Percentiles rank a stretch among this genome's conserved stretches.
These are phyloP conservation scores for Ameiurus melas DNA, from an alignment of 2,113 vertebrate genomes.

Conservation along the genomic window DNA sequence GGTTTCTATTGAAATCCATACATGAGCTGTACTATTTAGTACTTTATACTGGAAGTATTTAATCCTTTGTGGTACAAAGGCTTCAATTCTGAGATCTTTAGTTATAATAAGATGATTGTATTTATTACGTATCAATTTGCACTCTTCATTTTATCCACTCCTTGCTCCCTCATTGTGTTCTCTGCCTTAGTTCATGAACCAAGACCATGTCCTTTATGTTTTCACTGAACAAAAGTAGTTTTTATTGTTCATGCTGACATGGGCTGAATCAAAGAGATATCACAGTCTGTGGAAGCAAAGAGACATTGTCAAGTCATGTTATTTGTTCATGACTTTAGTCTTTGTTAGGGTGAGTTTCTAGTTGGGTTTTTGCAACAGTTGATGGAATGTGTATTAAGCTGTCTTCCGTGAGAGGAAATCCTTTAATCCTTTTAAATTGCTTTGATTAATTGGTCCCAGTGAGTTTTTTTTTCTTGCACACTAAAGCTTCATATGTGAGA, in stretches of 20 bases:
- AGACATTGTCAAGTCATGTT: not conserved
- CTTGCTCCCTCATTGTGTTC: not conserved
- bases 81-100: not conserved
- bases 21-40: not conserved
- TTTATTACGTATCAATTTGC: not conserved
- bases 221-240: not conserved
- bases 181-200: not conserved
- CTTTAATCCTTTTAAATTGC: constrained; percentile 35
- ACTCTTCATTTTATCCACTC: not conserved
- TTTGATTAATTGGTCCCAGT: constrained; percentile 21
- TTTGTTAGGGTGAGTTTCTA: constrained; percentile 1
- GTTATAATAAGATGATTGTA: not conserved
- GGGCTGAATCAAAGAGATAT: not conserved
- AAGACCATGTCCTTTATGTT: not conserved
- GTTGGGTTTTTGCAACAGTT: not conserved
- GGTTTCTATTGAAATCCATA: not conserved
- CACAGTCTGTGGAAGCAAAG: constrained; percentile 2
- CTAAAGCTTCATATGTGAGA: not conserved
- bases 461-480: not conserved
- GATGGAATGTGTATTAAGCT: constrained; percentile 5
- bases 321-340: not conserved
- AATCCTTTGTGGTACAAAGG: not conserved
- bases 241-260: not conserved
- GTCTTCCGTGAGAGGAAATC: not conserved
- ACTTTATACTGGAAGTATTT: not conserved